These are phyloP conservation scores for Ciconia stormi DNA, from an alignment of 2,113 vertebrate genomes.

Conservation along the genomic window DNA sequence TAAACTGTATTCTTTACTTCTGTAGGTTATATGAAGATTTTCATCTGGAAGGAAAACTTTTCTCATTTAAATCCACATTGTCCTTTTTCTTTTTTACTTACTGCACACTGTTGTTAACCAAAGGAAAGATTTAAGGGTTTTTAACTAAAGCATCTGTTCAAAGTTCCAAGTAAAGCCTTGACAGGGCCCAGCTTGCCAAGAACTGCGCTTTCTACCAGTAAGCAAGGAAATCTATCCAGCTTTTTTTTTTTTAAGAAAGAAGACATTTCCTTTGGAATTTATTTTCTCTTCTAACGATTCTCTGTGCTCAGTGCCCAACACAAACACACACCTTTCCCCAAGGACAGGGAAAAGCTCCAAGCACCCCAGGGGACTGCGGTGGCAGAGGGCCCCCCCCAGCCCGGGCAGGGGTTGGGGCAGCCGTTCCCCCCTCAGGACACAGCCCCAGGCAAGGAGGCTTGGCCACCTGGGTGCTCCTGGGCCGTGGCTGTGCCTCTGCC, in stretches of 20 bases:
- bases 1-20: constrained; percentile 3
- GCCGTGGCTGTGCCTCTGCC: background rate
- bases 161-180: constrained; percentile 48
- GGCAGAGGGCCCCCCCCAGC: fast-evolving
- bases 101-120: background rate
- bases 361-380: fast-evolving
- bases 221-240: constrained; percentile 31
- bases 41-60: constrained; percentile 5
- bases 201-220: constrained; percentile 40
- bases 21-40: constrained; percentile 10
- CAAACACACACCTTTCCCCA: constrained; percentile 50
- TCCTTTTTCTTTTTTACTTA: background rate
- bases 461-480: fast-evolving
- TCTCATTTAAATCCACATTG: background rate
- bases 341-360: background rate
- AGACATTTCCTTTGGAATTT: background rate
- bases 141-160: constrained; percentile 29
- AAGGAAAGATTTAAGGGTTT: constrained; percentile 52
- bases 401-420: fast-evolving
- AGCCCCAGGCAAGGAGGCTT: too few species aligned
- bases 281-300: background rate
- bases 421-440: background rate
- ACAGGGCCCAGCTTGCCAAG: constrained; percentile 54
- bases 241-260: background rate
- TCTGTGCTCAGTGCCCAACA: background rate